These are phyloP conservation scores for Hylaea fasciaria DNA, from an alignment of 2,888 invertebrate species.

Conservation along the genomic window DNA sequence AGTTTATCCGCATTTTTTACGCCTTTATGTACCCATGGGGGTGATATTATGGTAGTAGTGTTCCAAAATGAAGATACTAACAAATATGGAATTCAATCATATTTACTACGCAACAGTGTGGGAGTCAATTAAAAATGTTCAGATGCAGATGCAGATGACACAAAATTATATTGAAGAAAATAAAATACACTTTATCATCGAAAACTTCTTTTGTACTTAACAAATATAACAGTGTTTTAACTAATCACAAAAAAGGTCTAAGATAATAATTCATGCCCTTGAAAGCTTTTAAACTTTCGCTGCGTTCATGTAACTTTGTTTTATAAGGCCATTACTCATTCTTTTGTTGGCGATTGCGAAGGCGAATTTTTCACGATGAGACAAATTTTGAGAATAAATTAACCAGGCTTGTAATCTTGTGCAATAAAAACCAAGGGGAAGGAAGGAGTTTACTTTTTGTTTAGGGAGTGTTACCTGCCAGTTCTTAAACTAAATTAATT, in stretches of 20 bases:
- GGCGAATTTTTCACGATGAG: constrained; percentile 81
- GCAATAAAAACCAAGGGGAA: constrained; percentile 61
- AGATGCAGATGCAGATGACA: too few species aligned
- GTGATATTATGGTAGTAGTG: background rate
- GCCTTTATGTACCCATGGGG: constrained; percentile 6
- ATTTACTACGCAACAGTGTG: too few species aligned
- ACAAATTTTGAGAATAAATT: constrained; percentile 84
- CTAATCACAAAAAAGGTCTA: constrained; percentile 50
- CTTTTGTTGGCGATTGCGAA: constrained; percentile 81
- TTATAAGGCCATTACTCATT: constrained; percentile 79
- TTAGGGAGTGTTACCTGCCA: constrained; percentile 49
- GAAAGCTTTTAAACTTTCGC: constrained; percentile 74
- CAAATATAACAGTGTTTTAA: constrained; percentile 6
- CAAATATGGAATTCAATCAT: background rate
- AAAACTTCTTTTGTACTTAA: background rate
- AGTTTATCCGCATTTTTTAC: constrained; percentile 20
- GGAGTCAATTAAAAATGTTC: too few species aligned
- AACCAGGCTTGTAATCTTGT: constrained; percentile 79
- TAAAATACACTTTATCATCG: background rate
- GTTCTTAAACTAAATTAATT: constrained; percentile 48
- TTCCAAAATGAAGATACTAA: background rate
- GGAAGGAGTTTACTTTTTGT: constrained; percentile 52
- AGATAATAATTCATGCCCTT: constrained; percentile 79
- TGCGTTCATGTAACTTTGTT: constrained; percentile 79
- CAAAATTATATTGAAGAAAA: background rate